phyloP scores from a whole-genome alignment of 2,113 vertebrate species.

The Camelus bactrianus region DNA sequence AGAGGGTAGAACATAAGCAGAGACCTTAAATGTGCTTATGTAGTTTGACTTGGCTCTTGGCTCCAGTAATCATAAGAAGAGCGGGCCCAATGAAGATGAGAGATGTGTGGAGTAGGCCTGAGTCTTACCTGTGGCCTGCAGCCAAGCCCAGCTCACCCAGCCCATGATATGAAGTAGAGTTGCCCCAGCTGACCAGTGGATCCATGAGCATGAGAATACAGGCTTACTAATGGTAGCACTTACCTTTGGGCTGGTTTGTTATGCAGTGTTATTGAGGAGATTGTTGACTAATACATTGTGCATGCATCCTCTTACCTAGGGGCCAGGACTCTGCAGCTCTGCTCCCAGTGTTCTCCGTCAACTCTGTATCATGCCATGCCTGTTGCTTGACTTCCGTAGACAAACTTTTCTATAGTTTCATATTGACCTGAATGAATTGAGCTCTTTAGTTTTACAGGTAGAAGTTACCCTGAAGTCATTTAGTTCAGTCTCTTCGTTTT shows the following conservation, averaged over 20 bases:
- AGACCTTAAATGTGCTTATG: not conserved
- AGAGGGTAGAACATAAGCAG: not conserved
- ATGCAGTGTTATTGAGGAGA: not conserved
- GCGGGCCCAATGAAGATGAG: not conserved
- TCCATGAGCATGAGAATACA: not conserved
- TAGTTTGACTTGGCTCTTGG: not conserved
- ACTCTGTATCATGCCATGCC: not conserved
- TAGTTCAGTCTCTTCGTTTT: not conserved
- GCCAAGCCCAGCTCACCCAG: not conserved
- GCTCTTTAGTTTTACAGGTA: not conserved
- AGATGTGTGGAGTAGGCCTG: not conserved
- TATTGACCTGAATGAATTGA: not conserved
- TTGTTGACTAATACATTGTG: not conserved
- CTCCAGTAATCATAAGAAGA: not conserved
- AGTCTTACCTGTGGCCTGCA: not conserved
- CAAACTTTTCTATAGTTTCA: not conserved
- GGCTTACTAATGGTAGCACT: not conserved
- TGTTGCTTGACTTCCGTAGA: not conserved
- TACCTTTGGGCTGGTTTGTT: not conserved
- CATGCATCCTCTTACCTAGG: not conserved
- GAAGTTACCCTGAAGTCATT: not conserved
- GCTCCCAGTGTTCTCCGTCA: not conserved
- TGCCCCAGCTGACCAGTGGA: not conserved
- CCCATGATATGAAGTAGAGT: not conserved
- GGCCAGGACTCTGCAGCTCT: not conserved